Conservation (phyloP, 2,888 invertebrate species). For the Sinohyriopsis cumingii region DNA sequence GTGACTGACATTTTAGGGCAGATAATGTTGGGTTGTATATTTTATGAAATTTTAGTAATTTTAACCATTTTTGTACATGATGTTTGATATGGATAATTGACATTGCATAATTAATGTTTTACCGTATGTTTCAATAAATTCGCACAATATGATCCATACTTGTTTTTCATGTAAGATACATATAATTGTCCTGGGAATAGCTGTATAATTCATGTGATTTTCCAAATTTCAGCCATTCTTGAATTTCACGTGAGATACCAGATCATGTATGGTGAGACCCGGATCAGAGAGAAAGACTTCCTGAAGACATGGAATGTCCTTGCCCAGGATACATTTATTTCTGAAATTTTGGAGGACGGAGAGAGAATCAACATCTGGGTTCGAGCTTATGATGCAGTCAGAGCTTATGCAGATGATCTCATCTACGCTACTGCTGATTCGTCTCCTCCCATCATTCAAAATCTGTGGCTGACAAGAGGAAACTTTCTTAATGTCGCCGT, state of each 20-base stretch:
- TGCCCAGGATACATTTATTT: slow-evolving; percentile 13
- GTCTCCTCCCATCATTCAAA: slow-evolving; percentile 20
- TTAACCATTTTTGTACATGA: too few relatives aligned
- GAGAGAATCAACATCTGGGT: slow-evolving; percentile 16
- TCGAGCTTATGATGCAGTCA: slow-evolving; percentile 19
- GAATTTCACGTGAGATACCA: slow-evolving; percentile 17
- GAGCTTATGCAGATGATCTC: slow-evolving; percentile 11
- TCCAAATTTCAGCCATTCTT: slow-evolving; percentile 13
- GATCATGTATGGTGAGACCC: slow-evolving; percentile 3
- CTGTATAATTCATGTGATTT: not conserved
- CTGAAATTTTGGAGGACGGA: slow-evolving; percentile 18
- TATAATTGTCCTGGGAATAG: too few relatives aligned
- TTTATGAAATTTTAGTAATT: too few relatives aligned
- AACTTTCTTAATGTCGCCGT: slow-evolving; percentile 27
- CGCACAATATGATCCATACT: too few relatives aligned
- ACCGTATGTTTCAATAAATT: too few relatives aligned
- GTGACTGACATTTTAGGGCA: too few relatives aligned
- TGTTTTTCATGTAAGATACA: too few relatives aligned
- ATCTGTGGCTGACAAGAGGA: slow-evolving; percentile 26
- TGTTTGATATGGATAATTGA: too few relatives aligned
- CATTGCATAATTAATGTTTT: not conserved
- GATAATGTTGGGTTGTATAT: too few relatives aligned
- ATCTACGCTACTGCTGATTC: too few relatives aligned
- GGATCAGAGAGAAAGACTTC: slow-evolving; percentile 5
- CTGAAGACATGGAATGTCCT: slow-evolving; percentile 8